Percentiles rank a stretch among this genome's conserved stretches.
These are phyloP conservation scores for Dendrolimus kikuchii DNA, from an alignment of 1,140 invertebrate genomes.

Conservation along the genomic window DNA sequence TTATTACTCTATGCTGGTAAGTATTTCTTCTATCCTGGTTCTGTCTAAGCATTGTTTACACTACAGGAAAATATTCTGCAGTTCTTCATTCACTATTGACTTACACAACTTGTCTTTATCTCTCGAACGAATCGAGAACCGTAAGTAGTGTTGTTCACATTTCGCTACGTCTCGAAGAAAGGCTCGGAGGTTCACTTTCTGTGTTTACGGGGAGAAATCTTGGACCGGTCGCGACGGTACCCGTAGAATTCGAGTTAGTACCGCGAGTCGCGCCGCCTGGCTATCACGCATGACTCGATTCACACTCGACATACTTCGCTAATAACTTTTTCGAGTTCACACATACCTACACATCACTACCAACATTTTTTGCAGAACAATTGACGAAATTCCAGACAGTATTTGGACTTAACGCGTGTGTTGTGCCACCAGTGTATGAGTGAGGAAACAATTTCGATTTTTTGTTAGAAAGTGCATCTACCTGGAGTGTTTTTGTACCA, in stretches of 20 bases:
- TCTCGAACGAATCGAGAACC: conserved; percentile 18
- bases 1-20: too few species aligned
- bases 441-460: conserved; percentile 16
- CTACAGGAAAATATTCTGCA: too few species aligned
- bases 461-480: conserved; percentile 39
- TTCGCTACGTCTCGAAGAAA: conserved; percentile 59
- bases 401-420: conserved; percentile 15
- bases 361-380: conserved; percentile 18
- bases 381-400: conserved; percentile 1
- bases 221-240: conserved; percentile 37
- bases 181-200: conserved; percentile 62
- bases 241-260: conserved; percentile 31
- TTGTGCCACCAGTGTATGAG: conserved; percentile 31
- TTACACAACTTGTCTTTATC: too few species aligned
- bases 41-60: too few species aligned
- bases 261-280: conserved; percentile 32
- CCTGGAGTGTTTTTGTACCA: conserved; percentile 35
- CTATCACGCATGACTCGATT: conserved; percentile 17
- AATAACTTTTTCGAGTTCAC: conserved; percentile 19
- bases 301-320: conserved; percentile 4
- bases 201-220: conserved; percentile 69
- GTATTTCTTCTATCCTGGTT: too few species aligned
- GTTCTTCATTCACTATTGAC: too few species aligned
- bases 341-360: conserved; percentile 1
- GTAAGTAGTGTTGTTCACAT: conserved; percentile 37